These are phyloP conservation scores for Parauchenoglanis ngamensis DNA, from an alignment of 2,797 vertebrate genomes.

Conservation along the genomic window DNA sequence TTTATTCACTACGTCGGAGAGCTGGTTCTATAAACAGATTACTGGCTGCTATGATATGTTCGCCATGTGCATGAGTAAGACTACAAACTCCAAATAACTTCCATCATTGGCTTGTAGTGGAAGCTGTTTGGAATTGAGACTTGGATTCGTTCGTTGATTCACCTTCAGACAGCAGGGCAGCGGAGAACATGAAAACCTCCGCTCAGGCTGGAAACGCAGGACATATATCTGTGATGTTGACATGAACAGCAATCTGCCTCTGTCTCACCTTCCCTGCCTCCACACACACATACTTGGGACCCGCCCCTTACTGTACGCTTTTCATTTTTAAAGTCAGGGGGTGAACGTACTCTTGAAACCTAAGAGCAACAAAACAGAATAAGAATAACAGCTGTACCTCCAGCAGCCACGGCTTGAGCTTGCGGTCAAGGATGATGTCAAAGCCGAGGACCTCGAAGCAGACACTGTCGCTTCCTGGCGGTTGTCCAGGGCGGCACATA, in stretches of 20 bases:
- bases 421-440: constrained; percentile 96
- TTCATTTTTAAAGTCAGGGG: not conserved
- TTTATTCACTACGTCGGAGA: not conserved
- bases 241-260: not conserved
- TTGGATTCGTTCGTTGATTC: not conserved
- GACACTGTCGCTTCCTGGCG: constrained; percentile 95
- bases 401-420: constrained; percentile 96
- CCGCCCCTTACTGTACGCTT: not conserved
- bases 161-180: not conserved
- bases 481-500: constrained; percentile 96
- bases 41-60: not conserved
- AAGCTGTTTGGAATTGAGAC: not conserved
- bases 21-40: not conserved
- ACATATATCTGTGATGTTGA: not conserved
- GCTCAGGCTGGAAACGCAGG: not conserved
- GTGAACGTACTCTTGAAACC: not conserved
- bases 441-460: constrained; percentile 98
- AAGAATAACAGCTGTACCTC: constrained; percentile 79
- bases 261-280: not conserved
- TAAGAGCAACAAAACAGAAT: not conserved
- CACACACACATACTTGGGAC: not conserved
- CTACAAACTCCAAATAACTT: no score
- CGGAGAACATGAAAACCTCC: constrained; percentile 2
- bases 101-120: not conserved
- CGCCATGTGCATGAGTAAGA: not conserved